These are phyloP conservation scores for Porites cylindrica DNA, from an alignment of 92 coral and sea anemone species.

Conservation along the genomic window DNA sequence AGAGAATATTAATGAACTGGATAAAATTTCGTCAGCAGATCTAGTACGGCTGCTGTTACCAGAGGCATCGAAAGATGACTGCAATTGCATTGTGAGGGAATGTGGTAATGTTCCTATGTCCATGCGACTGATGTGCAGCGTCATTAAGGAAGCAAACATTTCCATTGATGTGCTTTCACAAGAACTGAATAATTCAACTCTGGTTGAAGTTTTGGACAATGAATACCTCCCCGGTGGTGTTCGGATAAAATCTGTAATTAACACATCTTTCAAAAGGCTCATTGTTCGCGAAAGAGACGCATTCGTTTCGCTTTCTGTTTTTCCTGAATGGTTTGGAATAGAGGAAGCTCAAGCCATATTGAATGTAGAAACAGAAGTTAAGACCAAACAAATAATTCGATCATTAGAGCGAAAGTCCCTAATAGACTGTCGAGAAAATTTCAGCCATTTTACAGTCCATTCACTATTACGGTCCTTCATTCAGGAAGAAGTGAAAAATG, in stretches of 20 bases:
- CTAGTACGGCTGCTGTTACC: neutral
- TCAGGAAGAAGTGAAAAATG: neutral
- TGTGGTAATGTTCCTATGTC: constrained; percentile 29
- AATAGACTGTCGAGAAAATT: neutral
- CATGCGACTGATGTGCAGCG: constrained; percentile 21
- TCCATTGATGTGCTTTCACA: neutral
- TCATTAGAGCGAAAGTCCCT: constrained; percentile 5
- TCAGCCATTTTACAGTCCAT: neutral
- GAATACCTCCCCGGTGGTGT: neutral
- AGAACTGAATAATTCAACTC: neutral
- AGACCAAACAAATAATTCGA: neutral
- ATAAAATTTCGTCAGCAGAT: neutral
- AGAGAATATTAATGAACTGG: constrained; percentile 10
- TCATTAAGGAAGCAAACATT: neutral
- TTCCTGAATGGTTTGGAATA: constrained; percentile 1
- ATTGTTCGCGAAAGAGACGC: neutral
- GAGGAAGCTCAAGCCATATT: constrained; percentile 1
- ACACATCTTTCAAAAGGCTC: constrained; percentile 7
- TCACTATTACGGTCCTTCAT: constrained; percentile 19
- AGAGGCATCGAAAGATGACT: neutral
- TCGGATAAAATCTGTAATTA: neutral
- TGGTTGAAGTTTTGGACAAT: neutral
- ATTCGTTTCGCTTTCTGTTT: constrained; percentile 16
- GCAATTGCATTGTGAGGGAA: neutral
- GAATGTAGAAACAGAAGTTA: neutral